These are phyloP conservation scores for Hipposideros armiger DNA, from an alignment of 2,113 vertebrate species.

Conservation along the genomic window DNA sequence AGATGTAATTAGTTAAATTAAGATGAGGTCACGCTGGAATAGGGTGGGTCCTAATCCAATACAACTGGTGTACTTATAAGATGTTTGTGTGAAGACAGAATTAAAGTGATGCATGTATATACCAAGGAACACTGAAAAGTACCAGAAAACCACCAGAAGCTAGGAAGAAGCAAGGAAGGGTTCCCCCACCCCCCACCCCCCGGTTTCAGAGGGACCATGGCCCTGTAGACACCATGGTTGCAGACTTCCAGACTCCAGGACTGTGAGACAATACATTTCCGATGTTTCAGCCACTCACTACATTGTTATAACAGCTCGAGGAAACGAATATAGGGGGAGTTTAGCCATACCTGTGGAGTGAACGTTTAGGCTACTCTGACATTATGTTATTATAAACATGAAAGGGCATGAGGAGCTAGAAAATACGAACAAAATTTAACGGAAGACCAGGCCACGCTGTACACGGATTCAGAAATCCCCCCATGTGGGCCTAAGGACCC, in stretches of 20 bases:
- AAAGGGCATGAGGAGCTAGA: neutral
- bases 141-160: neutral
- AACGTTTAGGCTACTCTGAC: neutral
- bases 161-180: neutral
- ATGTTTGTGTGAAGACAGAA: neutral
- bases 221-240: neutral
- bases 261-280: neutral
- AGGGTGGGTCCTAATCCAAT: neutral
- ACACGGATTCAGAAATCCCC: neutral
- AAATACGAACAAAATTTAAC: neutral
- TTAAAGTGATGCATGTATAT: rapidly evolving
- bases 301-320: neutral
- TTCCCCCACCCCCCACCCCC: no score
- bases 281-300: no score
- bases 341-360: neutral
- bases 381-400: neutral
- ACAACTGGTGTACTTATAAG: neutral
- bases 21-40: neutral
- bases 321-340: rapidly evolving
- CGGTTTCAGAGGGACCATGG: neutral
- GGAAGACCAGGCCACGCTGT: neutral
- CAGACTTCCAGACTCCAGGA: neutral
- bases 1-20: neutral
- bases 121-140: neutral
- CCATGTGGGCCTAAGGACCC: neutral